Conservation (phyloP, 30 jellyfish, hydroid and myxozoan genomes). For the Haliclystus octoradiatus region DNA sequence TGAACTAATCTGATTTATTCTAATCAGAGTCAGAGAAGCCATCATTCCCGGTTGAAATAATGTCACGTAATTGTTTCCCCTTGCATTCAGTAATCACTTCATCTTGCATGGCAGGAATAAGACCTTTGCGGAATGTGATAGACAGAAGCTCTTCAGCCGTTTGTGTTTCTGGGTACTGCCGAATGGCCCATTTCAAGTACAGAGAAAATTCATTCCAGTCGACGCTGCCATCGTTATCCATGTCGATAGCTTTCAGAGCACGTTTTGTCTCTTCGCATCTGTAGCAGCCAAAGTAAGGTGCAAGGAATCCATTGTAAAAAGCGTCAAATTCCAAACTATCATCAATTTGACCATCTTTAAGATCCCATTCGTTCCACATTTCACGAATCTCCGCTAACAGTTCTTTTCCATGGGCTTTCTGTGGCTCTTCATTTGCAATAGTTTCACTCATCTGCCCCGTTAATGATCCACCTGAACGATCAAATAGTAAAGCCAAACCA, state of each 20-base stretch:
- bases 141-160: conserved; percentile 62
- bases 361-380: conserved; percentile 77
- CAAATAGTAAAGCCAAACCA: conserved; percentile 60
- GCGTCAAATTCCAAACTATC: conserved; percentile 50
- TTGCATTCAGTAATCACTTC: conserved; percentile 7
- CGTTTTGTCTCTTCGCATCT: conserved; percentile 58
- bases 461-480: conserved; percentile 53
- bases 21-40: not conserved
- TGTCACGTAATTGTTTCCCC: not conserved
- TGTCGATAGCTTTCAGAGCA: conserved; percentile 62
- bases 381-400: conserved; percentile 51
- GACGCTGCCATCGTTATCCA: conserved; percentile 59
- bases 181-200: conserved; percentile 59
- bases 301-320: conserved; percentile 71
- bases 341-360: conserved; percentile 40
- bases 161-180: conserved; percentile 45
- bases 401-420: conserved; percentile 6
- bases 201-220: conserved; percentile 69
- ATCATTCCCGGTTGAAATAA: not conserved
- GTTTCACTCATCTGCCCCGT: conserved; percentile 7
- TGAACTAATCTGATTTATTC: no score
- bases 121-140: conserved; percentile 59
- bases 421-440: conserved; percentile 11
- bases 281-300: conserved; percentile 68
- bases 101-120: conserved; percentile 68